Base-by-base conservation (phyloP, 2,797 vertebrate species). In the Pseudotriccus pelzelni region DNA sequence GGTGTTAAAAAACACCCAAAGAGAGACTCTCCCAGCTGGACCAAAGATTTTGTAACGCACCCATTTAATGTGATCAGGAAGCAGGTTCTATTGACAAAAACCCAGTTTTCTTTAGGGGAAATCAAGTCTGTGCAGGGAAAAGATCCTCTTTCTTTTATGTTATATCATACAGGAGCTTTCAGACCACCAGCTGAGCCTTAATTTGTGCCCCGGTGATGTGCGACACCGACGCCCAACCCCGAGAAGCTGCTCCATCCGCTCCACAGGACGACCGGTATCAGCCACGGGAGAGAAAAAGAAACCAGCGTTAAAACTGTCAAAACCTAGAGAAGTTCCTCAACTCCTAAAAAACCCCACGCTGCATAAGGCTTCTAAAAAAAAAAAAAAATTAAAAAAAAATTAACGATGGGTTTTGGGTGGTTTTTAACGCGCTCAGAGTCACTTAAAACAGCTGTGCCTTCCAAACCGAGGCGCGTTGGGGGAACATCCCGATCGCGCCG, bases 401-500 rank as follows among this genome's bases (percentile, higher is more conserved):
- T n/a, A 25, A 60, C 25, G 0, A 2, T 2, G 47, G 5, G 23
- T 5, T 30, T 55, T 9, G 9, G 36, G 34, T 23, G 6, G 3
- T 8, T 83, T 34, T 49, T 6, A 41, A 27, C 9, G 52, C 46
- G 2, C 24, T n/a, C 36, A 2, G 37, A 52, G 28, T 32, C 15
- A 32, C 37, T 36, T 72, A 3, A 60, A 66, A 20, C 2, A 53
- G 66, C 46, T 8, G 69, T 9, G 56, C 32, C 23, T 20, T 10
- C 44, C 70, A 5, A 22, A 16, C 2, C 17, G 2, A 25, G 23
- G 6, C 41, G 8, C 2, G 2, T 0, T 24, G 4, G 37, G 59
- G 37, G 59, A 2, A 12, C n/a, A 5, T 0, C 0, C 6, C 2
- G 7, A 2, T 12, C 6, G 4, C 1, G 3, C 0, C 3, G 2